Evolutionary conservation across 2,797 vertebrate genomes (phyloP).

Genomic region (Periophthalmus magnuspinnatus): DNA sequence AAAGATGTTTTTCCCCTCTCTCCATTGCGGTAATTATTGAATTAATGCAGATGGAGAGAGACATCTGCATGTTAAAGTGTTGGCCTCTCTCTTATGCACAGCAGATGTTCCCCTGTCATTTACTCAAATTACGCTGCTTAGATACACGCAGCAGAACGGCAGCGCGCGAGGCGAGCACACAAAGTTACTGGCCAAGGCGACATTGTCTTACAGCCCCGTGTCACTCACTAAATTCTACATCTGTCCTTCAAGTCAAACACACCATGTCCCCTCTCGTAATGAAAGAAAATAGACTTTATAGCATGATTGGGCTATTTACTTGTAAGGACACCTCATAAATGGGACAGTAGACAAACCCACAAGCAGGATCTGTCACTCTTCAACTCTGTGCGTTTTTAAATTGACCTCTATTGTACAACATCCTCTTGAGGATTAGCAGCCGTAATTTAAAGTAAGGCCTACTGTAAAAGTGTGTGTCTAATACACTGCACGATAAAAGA

Average conservation of each 20-base stretch:
- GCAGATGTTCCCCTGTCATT: slow-evolving; percentile 80
- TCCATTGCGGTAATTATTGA: slow-evolving; percentile 83
- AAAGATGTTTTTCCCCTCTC: slow-evolving; percentile 71
- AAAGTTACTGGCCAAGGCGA: slow-evolving; percentile 67
- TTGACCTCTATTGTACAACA: slow-evolving; percentile 40
- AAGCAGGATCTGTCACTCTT: slow-evolving; percentile 13
- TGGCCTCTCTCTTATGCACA: slow-evolving; percentile 79
- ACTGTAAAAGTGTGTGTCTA: slow-evolving; percentile 25
- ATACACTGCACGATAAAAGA: slow-evolving; percentile 54
- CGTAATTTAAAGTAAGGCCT: slow-evolving; percentile 54
- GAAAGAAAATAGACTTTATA: slow-evolving; percentile 9
- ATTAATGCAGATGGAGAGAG: slow-evolving; percentile 82
- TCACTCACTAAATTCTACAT: slow-evolving; percentile 50
- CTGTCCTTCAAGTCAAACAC: slow-evolving; percentile 48
- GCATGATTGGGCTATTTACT: background rate
- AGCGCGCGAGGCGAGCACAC: slow-evolving; percentile 28
- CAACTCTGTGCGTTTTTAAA: slow-evolving; percentile 23
- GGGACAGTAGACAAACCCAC: background rate
- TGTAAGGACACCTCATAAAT: background rate
- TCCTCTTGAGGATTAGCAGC: slow-evolving; percentile 68
- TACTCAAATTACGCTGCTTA: slow-evolving; percentile 79
- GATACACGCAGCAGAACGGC: slow-evolving; percentile 59
- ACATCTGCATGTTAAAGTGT: slow-evolving; percentile 82
- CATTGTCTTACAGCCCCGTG: slow-evolving; percentile 66
- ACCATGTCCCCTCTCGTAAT: slow-evolving; percentile 11